Base-by-base conservation (phyloP, 2,888 invertebrate species). In the Yponomeuta sedellus region DNA sequence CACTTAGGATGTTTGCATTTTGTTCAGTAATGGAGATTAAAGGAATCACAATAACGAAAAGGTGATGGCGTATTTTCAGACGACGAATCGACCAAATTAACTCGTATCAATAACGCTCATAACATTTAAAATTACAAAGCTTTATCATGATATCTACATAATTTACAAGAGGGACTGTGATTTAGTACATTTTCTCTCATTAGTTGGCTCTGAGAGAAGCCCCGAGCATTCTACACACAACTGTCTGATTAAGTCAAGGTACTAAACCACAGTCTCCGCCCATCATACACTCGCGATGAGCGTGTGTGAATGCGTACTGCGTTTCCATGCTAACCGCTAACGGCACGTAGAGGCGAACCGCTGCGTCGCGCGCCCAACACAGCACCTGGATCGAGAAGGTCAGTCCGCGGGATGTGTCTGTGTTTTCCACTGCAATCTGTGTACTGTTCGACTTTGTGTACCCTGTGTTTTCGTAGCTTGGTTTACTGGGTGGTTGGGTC, bases 351-450 rank as follows among this genome's bases (percentile, higher is more conserved):
- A 87, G 86, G 86, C 88, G 88, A 79, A 85, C 80, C 73, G 85
- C 84, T 72, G 79, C 88, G 78, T 85, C 88, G 81, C 89, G 90
- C 74, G 89, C 88, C 75, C 84, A 88, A 72, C 88, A 92, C 88
- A 90, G 96, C 92, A 96, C 96, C 76, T 97, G 97, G 97, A 95
- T 97, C 82, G 96, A 95, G 91, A 97, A 97, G 96, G 97, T 97
- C 85, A 88, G 91, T 90, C 64, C 65, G 67, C 65, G 64, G 19
- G 62, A 22, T 64, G 52, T 58, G 40, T 56, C 64, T 64, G 56
- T 65, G 61, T 52, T 16, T n/a, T 52, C 16, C 67, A 66, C 66
- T 52, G 44, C 44, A 44, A 3, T 44, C 12, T 44, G 2, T 52
- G 44, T 52, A 52, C 44, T 52, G 16, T 12, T 2, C 28, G 28